Evolutionary conservation across 2,797 vertebrate species (phyloP).

Genomic region (Numenius phaeopus): DNA sequence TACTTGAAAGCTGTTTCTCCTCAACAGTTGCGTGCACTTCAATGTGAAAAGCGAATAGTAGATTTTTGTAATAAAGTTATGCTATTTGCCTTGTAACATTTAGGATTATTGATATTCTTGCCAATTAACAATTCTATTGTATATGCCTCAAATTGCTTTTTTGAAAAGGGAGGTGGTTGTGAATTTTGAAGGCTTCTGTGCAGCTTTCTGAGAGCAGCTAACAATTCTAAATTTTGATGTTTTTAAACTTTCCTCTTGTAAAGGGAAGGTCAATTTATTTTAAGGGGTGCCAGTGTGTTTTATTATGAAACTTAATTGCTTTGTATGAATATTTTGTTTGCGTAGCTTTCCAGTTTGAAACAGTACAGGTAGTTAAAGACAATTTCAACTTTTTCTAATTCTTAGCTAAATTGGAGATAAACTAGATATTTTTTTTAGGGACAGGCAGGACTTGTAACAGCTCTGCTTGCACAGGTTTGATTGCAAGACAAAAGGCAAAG

Average conservation of each 20-base stretch:
- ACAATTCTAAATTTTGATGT: background rate
- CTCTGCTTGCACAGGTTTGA: background rate
- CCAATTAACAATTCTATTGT: background rate
- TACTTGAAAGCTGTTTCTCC: background rate
- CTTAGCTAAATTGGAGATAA: background rate
- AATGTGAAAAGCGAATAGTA: background rate
- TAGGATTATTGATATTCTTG: background rate
- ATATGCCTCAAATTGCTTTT: background rate
- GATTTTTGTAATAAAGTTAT: background rate
- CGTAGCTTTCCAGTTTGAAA: background rate
- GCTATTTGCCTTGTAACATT: background rate
- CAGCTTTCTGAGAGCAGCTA: background rate
- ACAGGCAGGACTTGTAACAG: background rate
- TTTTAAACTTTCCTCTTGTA: background rate
- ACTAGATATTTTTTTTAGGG: background rate
- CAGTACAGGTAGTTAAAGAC: background rate
- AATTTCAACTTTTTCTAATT: background rate
- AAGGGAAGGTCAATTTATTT: background rate
- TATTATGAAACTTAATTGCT: background rate
- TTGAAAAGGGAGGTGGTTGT: background rate
- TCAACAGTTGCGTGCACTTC: background rate
- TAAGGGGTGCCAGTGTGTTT: background rate
- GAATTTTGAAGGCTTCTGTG: background rate
- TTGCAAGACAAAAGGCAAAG: conserved; percentile 21
- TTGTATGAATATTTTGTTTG: background rate